Base-by-base conservation (phyloP, 2,113 vertebrate genomes). In the Alligator mississippiensis region DNA sequence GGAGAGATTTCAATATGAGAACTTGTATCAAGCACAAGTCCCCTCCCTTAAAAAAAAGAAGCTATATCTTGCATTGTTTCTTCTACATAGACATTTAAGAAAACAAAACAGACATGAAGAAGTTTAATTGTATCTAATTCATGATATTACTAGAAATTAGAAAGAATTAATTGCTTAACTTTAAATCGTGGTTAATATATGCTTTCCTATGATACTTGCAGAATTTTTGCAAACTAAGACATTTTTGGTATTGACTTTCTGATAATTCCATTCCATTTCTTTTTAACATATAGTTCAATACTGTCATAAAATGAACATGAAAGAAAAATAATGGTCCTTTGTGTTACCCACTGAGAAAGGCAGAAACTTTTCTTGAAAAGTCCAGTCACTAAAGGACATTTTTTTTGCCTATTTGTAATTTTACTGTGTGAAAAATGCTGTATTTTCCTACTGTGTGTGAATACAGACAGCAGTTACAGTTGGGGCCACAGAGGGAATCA, bases 1-100 rank as follows among this genome's bases (percentile, higher is more conserved):
- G 55, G 90, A 90, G 74, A 91, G 88, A 92, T 95, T 90, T 93
- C 30, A 92, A 66, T 63, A 92, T 34, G 16, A 92, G 89, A 94
- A 86, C 80, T 87, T 72, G 90, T 80, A 92, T 25, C 77, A 93
- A 96, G 81, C 86, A 82, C 85, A 89, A 81, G 27, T 85, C 62
- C 62, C 9, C 15, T 80, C 47, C 59, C 87, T 77, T 28, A 11
- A 63, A 80, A 21, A 47, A 9, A 47, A 47, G 8, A 8, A 47
- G 55, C 75, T 38, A 9, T 34, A 25, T 86, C 90, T 82, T 91
- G 24, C 64, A 57, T 66, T 21, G 25, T 1, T 80, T 28, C 18
- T 79, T 84, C 54, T 24, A 60, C 19, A 21, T 80, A 80, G 16
- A 85, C 68, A 13, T 30, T 55, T 80, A 81, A 85, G 34, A 80